Conservation (phyloP, 30 jellyfish, hydroid and myxozoan species). For the Hydra vulgaris region DNA sequence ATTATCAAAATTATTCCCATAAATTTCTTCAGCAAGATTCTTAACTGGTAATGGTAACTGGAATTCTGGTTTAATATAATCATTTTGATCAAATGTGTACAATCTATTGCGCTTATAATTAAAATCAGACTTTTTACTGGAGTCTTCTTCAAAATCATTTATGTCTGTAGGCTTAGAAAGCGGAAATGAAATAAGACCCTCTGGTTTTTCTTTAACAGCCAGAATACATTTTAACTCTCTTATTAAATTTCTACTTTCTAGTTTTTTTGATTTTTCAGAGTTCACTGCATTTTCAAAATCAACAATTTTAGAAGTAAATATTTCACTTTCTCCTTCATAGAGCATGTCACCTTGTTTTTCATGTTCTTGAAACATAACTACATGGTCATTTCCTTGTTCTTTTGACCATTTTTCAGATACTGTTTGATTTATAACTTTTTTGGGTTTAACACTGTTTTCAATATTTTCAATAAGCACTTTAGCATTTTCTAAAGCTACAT, state of each 20-base stretch:
- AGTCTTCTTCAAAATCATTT: conserved; percentile 17
- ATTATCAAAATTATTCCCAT: neutral
- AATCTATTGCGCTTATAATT: neutral
- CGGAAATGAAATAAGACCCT: conserved; percentile 24
- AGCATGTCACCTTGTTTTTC: conserved; percentile 16
- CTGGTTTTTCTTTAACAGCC: conserved; percentile 29
- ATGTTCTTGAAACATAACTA: neutral
- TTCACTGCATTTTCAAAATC: conserved; percentile 1
- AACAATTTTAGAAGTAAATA: neutral
- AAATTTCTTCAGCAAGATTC: neutral
- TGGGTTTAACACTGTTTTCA: neutral
- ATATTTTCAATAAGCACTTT: conserved; percentile 22
- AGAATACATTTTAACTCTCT: conserved; percentile 15
- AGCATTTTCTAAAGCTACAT: conserved; percentile 16
- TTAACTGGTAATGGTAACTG: neutral
- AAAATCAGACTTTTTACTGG: neutral
- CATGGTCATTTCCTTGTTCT: neutral
- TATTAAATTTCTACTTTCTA: conserved; percentile 8
- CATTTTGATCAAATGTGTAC: neutral
- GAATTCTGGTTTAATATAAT: conserved; percentile 1
- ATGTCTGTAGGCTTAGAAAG: neutral
- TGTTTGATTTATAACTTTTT: neutral
- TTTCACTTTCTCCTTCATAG: conserved; percentile 22
- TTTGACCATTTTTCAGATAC: neutral
- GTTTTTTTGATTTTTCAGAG: neutral